A percentile compares a stretch with the other conserved stretches of the same genome.
These are phyloP conservation scores for Adrianichthys oophorus DNA, from an alignment of 2,797 vertebrate genomes.

Conservation along the genomic window DNA sequence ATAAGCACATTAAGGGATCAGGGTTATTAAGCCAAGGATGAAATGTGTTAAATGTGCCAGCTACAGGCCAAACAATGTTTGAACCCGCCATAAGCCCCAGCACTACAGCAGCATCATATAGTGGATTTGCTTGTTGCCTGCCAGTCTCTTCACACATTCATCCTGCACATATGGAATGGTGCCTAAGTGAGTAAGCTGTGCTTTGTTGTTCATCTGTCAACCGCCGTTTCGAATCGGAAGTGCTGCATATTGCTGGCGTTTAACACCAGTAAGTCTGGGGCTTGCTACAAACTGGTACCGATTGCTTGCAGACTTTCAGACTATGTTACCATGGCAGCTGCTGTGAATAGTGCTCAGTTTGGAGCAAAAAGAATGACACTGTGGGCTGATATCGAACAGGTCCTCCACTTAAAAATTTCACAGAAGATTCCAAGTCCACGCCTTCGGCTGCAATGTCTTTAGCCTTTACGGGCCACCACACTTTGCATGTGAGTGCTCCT, in stretches of 20 bases:
- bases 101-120: constrained; percentile 36
- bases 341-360: constrained; percentile 79
- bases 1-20: constrained; percentile 76
- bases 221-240: constrained; percentile 53
- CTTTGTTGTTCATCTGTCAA: constrained; percentile 53
- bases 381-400: constrained; percentile 72
- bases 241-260: constrained; percentile 70
- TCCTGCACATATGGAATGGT: constrained; percentile 58
- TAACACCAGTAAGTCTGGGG: constrained; percentile 70
- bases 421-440: constrained; percentile 46
- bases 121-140: constrained; percentile 52
- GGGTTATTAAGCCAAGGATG: constrained; percentile 68
- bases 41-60: constrained; percentile 67
- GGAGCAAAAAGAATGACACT: constrained; percentile 79
- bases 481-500: constrained; percentile 53
- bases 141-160: constrained; percentile 42
- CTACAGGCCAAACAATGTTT: constrained; percentile 62
- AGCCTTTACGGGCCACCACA: constrained; percentile 43
- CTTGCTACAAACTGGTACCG: constrained; percentile 83
- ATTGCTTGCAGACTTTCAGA: constrained; percentile 79
- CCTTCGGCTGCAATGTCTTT: constrained; percentile 47
- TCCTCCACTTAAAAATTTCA: constrained; percentile 73
- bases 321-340: constrained; percentile 85
- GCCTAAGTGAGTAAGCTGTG: constrained; percentile 38
- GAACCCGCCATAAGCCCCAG: constrained; percentile 52